phyloP scores from a whole-genome alignment of 1,140 invertebrate genomes.

The Zaprionus nigranus region DNA sequence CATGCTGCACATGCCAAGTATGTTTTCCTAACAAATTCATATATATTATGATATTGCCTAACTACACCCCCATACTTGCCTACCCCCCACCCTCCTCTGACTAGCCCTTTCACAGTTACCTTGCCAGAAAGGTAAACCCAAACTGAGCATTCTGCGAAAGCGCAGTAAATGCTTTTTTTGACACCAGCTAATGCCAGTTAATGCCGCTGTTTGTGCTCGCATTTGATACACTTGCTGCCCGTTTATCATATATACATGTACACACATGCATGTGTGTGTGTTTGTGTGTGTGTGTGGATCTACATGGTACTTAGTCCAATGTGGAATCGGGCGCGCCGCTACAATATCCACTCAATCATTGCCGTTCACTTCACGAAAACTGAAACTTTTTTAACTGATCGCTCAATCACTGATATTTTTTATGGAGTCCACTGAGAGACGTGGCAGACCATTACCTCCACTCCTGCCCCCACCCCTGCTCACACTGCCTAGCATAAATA shows the following conservation, averaged over 20 bases:
- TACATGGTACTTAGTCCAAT: conserved; percentile 5
- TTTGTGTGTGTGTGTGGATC: background rate
- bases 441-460: conserved; percentile 21
- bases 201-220: conserved; percentile 51
- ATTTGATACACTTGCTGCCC: conserved; percentile 39
- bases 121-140: conserved; percentile 14
- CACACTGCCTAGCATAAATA: background rate
- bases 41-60: background rate
- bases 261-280: background rate
- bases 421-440: conserved; percentile 33
- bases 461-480: too few species aligned
- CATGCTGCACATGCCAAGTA: background rate
- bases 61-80: background rate
- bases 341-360: conserved; percentile 78
- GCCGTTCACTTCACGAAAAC: conserved; percentile 62
- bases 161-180: conserved; percentile 75
- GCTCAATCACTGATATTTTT: conserved; percentile 77
- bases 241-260: conserved; percentile 13
- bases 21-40: background rate
- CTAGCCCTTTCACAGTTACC: background rate
- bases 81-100: too few species aligned
- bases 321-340: conserved; percentile 49
- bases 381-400: conserved; percentile 69
- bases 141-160: conserved; percentile 39
- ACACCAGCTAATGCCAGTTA: conserved; percentile 73